Evolutionary conservation across 1,140 invertebrate genomes (phyloP), one percentile per base, ranked within the genome.

Genomic region (Oryctes rhinoceros): DNA sequence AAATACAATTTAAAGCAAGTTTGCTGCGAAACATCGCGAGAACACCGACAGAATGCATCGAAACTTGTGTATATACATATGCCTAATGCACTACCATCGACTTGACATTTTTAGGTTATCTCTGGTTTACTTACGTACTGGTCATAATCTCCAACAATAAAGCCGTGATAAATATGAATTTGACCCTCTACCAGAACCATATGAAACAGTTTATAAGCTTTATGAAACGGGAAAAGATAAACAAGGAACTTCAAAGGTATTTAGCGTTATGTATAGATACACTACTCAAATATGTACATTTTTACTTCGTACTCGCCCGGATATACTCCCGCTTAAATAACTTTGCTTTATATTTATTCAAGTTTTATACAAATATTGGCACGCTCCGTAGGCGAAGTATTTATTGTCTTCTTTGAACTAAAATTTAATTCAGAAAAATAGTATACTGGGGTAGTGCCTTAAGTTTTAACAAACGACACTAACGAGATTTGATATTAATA

Each of bases 101-200:
- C 53, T 62, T 62, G 20, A 62, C 53, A 1, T 62, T 75, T 53
- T 18, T 79, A 88, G 89, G 87, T 18, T 85, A 86, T 20, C 84
- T 89, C 76, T 85, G 88, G 9, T 87, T 86, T 11, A 89, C 87
- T 1, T 89, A 89, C 80, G 88, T 87, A 81, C 85, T 88, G 7
- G 88, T 89, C n/a, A 84, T 88, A 30, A 87, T 89, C 76, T 87
- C 89, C 78, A 89, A 88, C 78, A 85, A 87, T 24, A 84, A 88
- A 9, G 85, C 88, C 1, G 88, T 87, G 78, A 86, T 89, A 11
- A 88, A 89, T 81, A 85, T 87, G 75, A 85, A 85, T n/a, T 82
- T 88, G 75, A 88, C 88, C 1, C 78, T 84, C 1, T 89, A 87
- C 81, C 87, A 89, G 80, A 85, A 89, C 67, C 83, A 88, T 79